Evolutionary conservation across 2,113 vertebrate genomes (phyloP).

Genomic region (Gopherus evgoodei): DNA sequence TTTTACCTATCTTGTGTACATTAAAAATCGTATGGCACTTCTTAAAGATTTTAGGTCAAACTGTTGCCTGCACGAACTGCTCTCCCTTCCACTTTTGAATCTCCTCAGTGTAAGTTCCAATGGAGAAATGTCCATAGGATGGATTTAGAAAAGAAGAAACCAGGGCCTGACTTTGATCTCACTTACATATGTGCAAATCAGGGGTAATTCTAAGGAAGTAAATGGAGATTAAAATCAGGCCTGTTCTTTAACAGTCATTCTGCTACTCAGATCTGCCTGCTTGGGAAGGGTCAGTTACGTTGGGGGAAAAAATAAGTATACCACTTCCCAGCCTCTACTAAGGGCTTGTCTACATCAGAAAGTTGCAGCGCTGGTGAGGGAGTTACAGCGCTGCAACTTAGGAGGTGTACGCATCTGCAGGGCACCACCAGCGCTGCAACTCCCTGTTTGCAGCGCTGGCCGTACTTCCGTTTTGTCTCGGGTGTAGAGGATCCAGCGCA

Average conservation of each 20-base stretch:
- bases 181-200: neutral
- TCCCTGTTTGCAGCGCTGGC: too few relatives aligned
- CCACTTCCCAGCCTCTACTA: neutral
- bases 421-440: too few relatives aligned
- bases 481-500: too few relatives aligned
- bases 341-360: too few relatives aligned
- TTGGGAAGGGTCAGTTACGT: neutral
- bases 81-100: neutral
- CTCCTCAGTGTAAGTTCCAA: constrained; percentile 40
- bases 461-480: too few relatives aligned
- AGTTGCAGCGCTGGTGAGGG: too few relatives aligned
- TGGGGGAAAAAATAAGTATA: neutral
- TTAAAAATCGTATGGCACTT: constrained; percentile 2
- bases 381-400: too few relatives aligned
- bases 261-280: neutral
- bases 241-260: neutral
- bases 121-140: constrained; percentile 40
- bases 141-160: constrained; percentile 8
- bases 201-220: neutral
- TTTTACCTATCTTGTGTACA: constrained; percentile 11
- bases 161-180: neutral
- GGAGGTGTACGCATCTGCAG: too few relatives aligned
- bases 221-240: neutral
- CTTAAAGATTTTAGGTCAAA: constrained; percentile 43
- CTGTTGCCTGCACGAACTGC: constrained; percentile 11